Evolutionary conservation across 2,113 vertebrate genomes (phyloP).

Genomic region (Macrotus californicus): DNA sequence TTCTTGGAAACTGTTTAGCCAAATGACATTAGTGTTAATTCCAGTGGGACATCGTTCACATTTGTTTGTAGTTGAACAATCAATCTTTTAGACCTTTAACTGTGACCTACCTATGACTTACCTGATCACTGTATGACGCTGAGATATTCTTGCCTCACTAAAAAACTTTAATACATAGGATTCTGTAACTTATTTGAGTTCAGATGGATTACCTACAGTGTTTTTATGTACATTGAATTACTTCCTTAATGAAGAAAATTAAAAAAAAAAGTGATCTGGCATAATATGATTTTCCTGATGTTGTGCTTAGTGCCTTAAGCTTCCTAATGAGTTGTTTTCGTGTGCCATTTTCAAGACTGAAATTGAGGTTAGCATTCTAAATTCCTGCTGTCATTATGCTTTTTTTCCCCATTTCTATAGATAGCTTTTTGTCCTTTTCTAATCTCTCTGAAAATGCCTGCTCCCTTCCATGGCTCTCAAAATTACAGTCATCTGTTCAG

Average conservation of each 20-base stretch:
- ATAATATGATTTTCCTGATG: conserved; percentile 13
- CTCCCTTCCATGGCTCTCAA: neutral
- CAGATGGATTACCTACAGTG: neutral
- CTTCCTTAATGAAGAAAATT: conserved; percentile 25
- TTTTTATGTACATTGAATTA: neutral
- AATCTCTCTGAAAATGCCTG: neutral
- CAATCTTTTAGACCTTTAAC: neutral
- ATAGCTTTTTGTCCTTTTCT: neutral
- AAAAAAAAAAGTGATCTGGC: neutral
- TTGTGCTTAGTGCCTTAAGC: neutral
- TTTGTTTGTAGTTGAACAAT: neutral
- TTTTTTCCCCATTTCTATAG: neutral
- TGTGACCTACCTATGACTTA: neutral
- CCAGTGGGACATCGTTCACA: neutral
- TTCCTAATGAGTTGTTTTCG: conserved; percentile 15
- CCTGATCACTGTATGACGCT: neutral
- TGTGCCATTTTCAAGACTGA: neutral
- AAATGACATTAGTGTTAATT: neutral
- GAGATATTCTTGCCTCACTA: neutral
- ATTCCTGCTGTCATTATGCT: neutral
- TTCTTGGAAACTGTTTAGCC: neutral
- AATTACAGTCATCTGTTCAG: neutral
- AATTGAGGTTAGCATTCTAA: conserved; percentile 18
- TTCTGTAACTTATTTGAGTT: neutral
- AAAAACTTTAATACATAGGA: neutral